Evolutionary conservation across 2,113 vertebrate genomes (phyloP).

Genomic region (Leptobrachium ailaonicum): DNA sequence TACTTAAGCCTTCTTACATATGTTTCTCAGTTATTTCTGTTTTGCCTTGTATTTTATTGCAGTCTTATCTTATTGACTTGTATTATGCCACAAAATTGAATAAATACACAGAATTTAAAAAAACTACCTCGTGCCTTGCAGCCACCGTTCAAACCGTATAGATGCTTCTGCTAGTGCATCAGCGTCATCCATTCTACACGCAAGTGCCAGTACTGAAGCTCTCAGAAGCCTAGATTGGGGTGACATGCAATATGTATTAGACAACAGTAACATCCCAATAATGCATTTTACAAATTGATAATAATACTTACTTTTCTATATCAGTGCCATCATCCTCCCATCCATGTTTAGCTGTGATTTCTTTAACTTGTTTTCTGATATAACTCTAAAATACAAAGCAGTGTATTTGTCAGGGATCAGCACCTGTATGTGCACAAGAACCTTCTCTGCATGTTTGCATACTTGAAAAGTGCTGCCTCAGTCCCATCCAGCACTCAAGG

Average conservation of each 20-base stretch:
- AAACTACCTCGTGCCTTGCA: constrained; percentile 60
- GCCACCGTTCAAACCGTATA: constrained; percentile 74
- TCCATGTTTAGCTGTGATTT: constrained; percentile 58
- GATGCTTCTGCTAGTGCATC: constrained; percentile 69
- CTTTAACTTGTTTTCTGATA: constrained; percentile 72
- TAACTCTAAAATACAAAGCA: constrained; percentile 65
- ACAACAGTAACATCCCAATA: constrained; percentile 45
- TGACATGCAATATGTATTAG: constrained; percentile 56
- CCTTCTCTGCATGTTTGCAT: too few species aligned
- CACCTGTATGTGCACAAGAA: too few species aligned
- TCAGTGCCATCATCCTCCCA: constrained; percentile 76
- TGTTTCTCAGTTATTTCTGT: too few species aligned
- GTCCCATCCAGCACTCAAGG: too few species aligned
- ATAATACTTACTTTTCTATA: constrained; percentile 60
- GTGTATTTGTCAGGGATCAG: too few species aligned
- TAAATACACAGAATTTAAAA: too few species aligned
- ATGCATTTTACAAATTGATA: not conserved
- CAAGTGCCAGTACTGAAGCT: constrained; percentile 75
- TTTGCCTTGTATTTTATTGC: too few species aligned
- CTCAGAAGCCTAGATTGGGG: constrained; percentile 78
- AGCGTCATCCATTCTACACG: constrained; percentile 78
- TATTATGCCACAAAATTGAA: too few species aligned
- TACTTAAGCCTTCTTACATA: too few species aligned
- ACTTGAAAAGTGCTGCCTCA: too few species aligned
- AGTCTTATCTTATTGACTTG: too few species aligned